These are phyloP conservation scores for Dendrocincla tyrannina DNA, from an alignment of 2,797 vertebrate species.

Conservation along the genomic window DNA sequence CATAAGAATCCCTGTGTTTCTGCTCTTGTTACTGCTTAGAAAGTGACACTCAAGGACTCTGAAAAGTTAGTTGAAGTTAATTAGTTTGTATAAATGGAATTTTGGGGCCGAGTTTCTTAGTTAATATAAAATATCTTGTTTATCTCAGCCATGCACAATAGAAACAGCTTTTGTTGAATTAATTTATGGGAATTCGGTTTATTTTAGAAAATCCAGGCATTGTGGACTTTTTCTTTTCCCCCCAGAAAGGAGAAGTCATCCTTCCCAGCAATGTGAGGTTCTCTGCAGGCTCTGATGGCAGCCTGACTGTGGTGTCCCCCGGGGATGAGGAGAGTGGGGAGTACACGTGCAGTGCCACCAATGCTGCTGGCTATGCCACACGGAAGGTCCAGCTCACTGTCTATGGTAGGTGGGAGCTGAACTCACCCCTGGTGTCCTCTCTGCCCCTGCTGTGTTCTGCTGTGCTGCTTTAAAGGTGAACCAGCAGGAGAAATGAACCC, in stretches of 20 bases:
- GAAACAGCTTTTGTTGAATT: neutral
- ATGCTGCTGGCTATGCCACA: slow-evolving; percentile 87
- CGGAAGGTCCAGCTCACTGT: slow-evolving; percentile 95
- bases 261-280: slow-evolving; percentile 78
- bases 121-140: neutral
- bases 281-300: slow-evolving; percentile 85
- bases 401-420: slow-evolving; percentile 83
- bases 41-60: neutral
- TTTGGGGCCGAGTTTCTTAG: neutral
- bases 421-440: neutral
- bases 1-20: neutral
- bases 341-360: slow-evolving; percentile 91
- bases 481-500: no score
- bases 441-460: neutral
- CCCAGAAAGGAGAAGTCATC: slow-evolving; percentile 87
- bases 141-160: neutral
- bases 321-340: slow-evolving; percentile 89
- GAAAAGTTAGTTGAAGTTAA: neutral
- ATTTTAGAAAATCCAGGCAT: neutral
- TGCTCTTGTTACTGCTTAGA: neutral
- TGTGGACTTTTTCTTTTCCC: neutral
- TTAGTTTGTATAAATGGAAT: neutral
- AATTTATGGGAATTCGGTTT: neutral
- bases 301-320: slow-evolving; percentile 84
- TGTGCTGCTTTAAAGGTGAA: no score